These are phyloP conservation scores for Capra hircus DNA, from an alignment of 2,113 vertebrate species.

Conservation along the genomic window DNA sequence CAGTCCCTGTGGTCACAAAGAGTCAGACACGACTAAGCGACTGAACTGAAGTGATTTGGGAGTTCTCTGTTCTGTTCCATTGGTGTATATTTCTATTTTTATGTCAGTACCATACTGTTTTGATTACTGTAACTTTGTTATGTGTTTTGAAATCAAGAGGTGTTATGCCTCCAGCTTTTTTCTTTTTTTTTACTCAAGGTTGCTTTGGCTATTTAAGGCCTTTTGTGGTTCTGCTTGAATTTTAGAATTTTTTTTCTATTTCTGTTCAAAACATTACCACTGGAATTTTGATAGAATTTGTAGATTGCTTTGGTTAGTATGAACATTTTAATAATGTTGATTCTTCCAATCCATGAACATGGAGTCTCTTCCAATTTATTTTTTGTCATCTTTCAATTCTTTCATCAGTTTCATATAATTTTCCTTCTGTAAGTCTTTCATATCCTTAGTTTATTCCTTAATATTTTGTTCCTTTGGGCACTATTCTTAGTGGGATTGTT, in stretches of 20 bases:
- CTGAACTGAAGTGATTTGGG: not conserved
- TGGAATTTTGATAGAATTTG: not conserved
- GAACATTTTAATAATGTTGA: not conserved
- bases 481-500: not conserved
- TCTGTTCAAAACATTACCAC: not conserved
- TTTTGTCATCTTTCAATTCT: not conserved
- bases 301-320: not conserved
- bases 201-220: not conserved
- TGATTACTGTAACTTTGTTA: not conserved
- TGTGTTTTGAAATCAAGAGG: not conserved
- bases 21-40: rapidly evolving
- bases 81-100: not conserved
- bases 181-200: not conserved
- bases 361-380: not conserved
- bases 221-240: not conserved
- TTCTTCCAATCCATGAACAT: not conserved
- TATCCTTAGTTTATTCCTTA: not conserved
- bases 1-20: not conserved
- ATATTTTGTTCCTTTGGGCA: not conserved
- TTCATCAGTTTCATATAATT: not conserved
- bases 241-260: not conserved
- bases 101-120: not conserved
- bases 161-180: not conserved
- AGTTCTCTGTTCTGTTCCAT: not conserved
- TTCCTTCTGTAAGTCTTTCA: not conserved